phyloP scores from a whole-genome alignment of 2,888 invertebrate genomes.

The Marasmarcha lunaedactyla region DNA sequence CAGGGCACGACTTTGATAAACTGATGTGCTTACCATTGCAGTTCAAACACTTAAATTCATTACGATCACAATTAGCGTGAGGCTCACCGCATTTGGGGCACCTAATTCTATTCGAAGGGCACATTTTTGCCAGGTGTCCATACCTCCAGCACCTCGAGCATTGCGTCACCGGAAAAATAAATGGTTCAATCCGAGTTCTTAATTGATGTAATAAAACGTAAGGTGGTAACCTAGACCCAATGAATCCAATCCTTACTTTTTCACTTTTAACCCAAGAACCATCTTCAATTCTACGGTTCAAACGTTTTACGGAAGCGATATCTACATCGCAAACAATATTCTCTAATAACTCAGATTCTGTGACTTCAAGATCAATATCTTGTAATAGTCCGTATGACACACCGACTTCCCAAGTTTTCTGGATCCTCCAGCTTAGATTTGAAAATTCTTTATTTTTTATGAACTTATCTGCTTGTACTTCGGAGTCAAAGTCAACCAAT shows the following conservation, averaged over 20 bases:
- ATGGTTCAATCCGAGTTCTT: constrained; percentile 2
- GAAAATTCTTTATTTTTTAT: no score
- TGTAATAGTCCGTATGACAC: no score
- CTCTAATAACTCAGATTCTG: no score
- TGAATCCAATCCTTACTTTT: constrained; percentile 1
- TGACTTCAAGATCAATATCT: no score
- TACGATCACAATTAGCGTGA: background rate
- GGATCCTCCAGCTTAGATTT: no score
- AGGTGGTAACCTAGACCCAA: background rate
- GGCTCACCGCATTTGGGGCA: background rate
- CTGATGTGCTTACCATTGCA: background rate
- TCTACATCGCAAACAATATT: no score
- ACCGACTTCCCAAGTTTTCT: no score
- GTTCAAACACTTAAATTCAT: background rate
- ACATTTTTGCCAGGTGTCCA: background rate
- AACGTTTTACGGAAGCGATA: no score
- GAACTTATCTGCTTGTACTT: no score
- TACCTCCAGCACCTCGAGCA: constrained; percentile 2
- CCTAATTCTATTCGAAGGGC: background rate
- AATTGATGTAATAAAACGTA: background rate
- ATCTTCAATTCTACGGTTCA: no score
- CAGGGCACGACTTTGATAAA: background rate
- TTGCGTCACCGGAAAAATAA: background rate
- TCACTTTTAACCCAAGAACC: constrained; percentile 3
- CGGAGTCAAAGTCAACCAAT: no score